These are phyloP conservation scores for Pyxicephalus adspersus DNA, from an alignment of 2,113 vertebrate species.

Conservation along the genomic window DNA sequence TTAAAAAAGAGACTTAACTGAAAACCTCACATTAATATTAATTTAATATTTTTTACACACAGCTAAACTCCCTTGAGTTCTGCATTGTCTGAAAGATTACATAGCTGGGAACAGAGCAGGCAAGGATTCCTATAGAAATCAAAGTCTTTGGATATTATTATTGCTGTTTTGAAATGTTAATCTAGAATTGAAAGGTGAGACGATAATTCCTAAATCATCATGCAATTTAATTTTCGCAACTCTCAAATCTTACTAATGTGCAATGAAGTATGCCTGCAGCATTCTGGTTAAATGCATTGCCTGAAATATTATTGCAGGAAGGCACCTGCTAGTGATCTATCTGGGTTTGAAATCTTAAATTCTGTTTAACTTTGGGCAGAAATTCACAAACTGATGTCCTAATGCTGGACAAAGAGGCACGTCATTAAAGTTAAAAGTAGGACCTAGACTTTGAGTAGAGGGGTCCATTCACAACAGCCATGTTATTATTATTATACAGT, in stretches of 20 bases:
- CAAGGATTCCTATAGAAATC: not conserved
- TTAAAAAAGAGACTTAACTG: constrained; percentile 2
- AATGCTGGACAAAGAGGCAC: no score
- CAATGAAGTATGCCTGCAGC: not conserved
- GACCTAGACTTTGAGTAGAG: no score
- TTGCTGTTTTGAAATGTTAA: constrained; percentile 19
- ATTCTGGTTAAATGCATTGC: not conserved
- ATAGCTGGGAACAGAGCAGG: not conserved
- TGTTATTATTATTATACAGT: no score
- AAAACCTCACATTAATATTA: constrained; percentile 17
- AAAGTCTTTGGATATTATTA: constrained; percentile 1
- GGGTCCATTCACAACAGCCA: no score
- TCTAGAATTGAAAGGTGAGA: constrained; percentile 16
- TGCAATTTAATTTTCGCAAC: not conserved
- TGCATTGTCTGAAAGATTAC: constrained; percentile 29
- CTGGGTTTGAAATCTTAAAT: not conserved
- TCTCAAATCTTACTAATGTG: not conserved
- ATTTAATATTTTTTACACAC: constrained; percentile 9
- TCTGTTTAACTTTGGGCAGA: not conserved
- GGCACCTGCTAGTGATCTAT: not conserved
- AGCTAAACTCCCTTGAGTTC: constrained; percentile 1
- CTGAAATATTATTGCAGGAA: constrained; percentile 14
- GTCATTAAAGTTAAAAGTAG: no score
- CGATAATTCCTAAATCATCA: constrained; percentile 29
- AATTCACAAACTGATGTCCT: no score